Evolutionary conservation across 2,113 vertebrate species (phyloP).

Genomic region (Xyliphius kryptos): DNA sequence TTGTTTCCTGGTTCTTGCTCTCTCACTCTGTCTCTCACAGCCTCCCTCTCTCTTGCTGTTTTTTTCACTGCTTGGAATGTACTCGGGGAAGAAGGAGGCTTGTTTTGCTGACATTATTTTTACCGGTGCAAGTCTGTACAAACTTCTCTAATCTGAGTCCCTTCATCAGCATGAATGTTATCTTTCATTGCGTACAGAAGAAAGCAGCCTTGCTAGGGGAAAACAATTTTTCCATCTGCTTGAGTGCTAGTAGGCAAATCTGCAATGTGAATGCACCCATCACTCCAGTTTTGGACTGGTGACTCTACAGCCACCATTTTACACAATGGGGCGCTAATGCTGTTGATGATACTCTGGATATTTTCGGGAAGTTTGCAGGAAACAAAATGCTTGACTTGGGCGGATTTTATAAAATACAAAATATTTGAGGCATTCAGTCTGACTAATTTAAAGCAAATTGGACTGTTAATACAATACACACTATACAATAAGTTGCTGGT

Average conservation of each 20-base stretch:
- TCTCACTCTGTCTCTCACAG: too few relatives aligned
- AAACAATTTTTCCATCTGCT: constrained; percentile 36
- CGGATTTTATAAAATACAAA: too few relatives aligned
- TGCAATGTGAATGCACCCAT: constrained; percentile 4
- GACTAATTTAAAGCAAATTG: too few relatives aligned
- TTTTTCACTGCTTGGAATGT: too few relatives aligned
- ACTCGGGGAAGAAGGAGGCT: not conserved
- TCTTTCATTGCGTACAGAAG: constrained; percentile 30
- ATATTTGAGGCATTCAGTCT: too few relatives aligned
- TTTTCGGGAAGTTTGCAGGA: too few relatives aligned
- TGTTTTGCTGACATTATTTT: constrained; percentile 12
- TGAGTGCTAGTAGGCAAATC: constrained; percentile 34
- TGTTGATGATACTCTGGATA: not conserved
- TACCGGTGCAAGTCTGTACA: constrained; percentile 39
- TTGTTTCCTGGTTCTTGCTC: too few relatives aligned
- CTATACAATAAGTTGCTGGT: too few relatives aligned
- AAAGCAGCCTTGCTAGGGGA: constrained; percentile 24
- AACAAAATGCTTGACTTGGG: too few relatives aligned
- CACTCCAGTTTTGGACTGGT: constrained; percentile 8
- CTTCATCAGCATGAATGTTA: constrained; percentile 31
- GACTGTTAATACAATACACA: too few relatives aligned
- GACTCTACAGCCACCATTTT: constrained; percentile 7
- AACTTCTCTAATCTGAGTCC: constrained; percentile 30
- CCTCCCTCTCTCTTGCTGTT: too few relatives aligned
- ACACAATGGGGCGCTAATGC: not conserved